Conservation (phyloP, 2,888 invertebrate species). For the Laspeyria flexula region DNA sequence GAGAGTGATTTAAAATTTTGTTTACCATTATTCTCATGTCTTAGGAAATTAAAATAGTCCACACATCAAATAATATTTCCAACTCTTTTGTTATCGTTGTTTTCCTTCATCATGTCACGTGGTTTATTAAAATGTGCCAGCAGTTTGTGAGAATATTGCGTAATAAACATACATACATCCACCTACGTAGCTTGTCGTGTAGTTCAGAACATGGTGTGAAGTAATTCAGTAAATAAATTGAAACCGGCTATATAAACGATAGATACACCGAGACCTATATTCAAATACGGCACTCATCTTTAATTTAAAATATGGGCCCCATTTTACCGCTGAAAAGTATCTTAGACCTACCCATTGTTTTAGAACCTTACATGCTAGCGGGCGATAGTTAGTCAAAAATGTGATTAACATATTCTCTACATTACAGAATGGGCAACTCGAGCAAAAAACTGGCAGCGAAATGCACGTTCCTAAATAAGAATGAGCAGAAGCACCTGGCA, state of each 20-base stretch:
- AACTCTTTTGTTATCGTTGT: neutral
- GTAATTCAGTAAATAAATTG: neutral
- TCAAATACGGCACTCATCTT: too few relatives aligned
- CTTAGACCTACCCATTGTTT: too few relatives aligned
- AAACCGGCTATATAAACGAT: too few relatives aligned
- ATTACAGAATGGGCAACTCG: constrained; percentile 86
- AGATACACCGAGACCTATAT: too few relatives aligned
- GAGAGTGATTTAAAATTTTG: too few relatives aligned
- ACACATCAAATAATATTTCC: neutral
- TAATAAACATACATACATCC: constrained; percentile 4
- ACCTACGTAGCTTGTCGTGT: neutral
- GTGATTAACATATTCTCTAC: too few relatives aligned
- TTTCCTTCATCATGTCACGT: neutral
- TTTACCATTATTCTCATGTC: too few relatives aligned
- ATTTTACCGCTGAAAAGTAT: too few relatives aligned
- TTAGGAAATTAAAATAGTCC: too few relatives aligned
- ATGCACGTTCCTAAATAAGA: constrained; percentile 87
- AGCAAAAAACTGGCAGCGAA: constrained; percentile 89
- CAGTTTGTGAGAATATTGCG: neutral
- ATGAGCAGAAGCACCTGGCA: constrained; percentile 88
- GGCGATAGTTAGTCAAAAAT: too few relatives aligned
- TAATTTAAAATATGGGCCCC: too few relatives aligned
- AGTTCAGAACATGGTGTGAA: neutral
- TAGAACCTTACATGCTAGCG: too few relatives aligned
- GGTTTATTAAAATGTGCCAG: neutral